Evolutionary conservation across 2,888 invertebrate genomes (phyloP), one percentile per base, ranked within the genome.

Genomic region (Orgyia antiqua): DNA sequence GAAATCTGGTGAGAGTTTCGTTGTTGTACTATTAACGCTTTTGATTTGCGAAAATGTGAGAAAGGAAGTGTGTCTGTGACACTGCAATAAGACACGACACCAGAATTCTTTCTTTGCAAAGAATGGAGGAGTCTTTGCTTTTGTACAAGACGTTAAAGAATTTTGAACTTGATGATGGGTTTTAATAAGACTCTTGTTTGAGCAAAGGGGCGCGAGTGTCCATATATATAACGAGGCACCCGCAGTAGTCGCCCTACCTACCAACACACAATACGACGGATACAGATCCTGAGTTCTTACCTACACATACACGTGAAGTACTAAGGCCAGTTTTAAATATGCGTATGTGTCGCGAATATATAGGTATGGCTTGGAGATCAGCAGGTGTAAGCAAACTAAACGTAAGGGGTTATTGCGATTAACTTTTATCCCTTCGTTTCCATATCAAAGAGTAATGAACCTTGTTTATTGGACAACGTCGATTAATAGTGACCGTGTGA

Each of bases 391-490:
- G 80, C 75, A 68, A 77, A 78, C 72, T 78, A 75, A 57, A 82
- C 77, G 77, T 71, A 73, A 84, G 79, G 86, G 84, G 86, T 75
- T 83, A 83, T 80, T 78, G 76, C 80, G 84, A 83, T 82, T 83
- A 83, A 82, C 82, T 79, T 84, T 86, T 82, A 83, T 86, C 80
- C 84, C 79, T 76, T 82, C 78, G 82, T 83, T 83, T 82, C 78
- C 78, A 83, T 83, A 80, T 80, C 75, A 83, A 84, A 82, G 83
- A 84, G 79, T 84, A 86, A 83, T 83, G 83, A 84, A 86, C 83
- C 82, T 83, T 80, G 76, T 68, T 71, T 78, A 75, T 71, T 77
- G 71, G 71, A 70, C 66, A 58, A 59, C 70, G 70, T 67, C 71
- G 71, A 77, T 79, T 75, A n/a, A n/a, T n/a, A 72, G 72, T 63